Conservation (phyloP, 1,140 invertebrate genomes). For the Adoxophyes honmai region DNA sequence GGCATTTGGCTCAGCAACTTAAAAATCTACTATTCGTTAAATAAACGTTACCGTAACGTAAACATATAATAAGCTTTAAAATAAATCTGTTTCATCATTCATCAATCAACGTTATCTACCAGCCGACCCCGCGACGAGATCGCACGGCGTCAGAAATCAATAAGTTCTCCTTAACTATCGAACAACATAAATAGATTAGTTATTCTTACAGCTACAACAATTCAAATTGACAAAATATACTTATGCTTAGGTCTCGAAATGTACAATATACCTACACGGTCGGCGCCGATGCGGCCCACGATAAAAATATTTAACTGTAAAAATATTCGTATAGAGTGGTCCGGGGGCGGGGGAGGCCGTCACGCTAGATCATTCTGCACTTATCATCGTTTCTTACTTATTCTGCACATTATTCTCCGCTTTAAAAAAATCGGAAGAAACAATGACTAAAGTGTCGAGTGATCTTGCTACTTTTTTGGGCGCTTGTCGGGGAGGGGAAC, state of each 20-base stretch:
- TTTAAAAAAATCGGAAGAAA: too few species aligned
- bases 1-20: constrained; percentile 4
- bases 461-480: too few species aligned
- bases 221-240: constrained; percentile 72
- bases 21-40: constrained; percentile 11
- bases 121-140: background rate
- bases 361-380: too few species aligned
- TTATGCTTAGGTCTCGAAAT: constrained; percentile 45
- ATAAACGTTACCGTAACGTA: background rate
- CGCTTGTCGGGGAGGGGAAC: background rate
- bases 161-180: constrained; percentile 26
- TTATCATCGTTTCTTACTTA: too few species aligned
- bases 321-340: constrained; percentile 69
- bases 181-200: constrained; percentile 54
- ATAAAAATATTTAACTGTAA: constrained; percentile 60
- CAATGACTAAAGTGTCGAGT: too few species aligned
- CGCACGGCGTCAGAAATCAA: constrained; percentile 5
- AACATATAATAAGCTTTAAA: too few species aligned
- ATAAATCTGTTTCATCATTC: too few species aligned
- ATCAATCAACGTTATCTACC: too few species aligned
- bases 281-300: constrained; percentile 43
- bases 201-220: constrained; percentile 50
- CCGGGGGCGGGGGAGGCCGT: constrained; percentile 64
- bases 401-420: too few species aligned
- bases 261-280: constrained; percentile 52